Evolutionary conservation across 2,888 invertebrate species (phyloP), one percentile per base, ranked within the genome.

Genomic region (Abscondita cerata): DNA sequence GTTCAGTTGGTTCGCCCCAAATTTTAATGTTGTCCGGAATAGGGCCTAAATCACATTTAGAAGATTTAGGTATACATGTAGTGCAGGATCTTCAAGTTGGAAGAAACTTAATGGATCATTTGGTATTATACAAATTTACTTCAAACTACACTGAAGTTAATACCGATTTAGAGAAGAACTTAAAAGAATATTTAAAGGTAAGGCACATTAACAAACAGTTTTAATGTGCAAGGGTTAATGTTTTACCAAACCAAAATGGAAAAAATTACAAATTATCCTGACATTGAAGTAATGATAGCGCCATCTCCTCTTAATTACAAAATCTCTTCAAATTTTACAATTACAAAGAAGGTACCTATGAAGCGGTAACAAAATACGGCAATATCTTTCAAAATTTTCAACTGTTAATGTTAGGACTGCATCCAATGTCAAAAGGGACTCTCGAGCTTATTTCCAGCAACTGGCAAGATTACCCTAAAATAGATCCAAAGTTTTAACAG

Each of bases 11-110:
- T 78, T 88, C 92, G 0, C 91, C 93, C 0, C 92, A 94, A 75
- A 77, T 95, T 8, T 78, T 95, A 48, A 89, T 93, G 90, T 77
- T 94, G n/a, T 93, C 93, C 0, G 94, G 94, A 9, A 82, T 93
- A 18, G 91, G 91, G 0, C 90, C 90, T 0, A 78, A 75, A 11
- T 8, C 8, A 1, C 40, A 40, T 15, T 15, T 40, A 15, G 13
- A 40, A 13, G 6, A 13, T 1, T 15, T 40, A 13, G 13, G 13
- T 3, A 40, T 40, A 15, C 40, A 1, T 8, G 13, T 40, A 1
- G 13, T 40, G n/a, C n/a, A 40, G 15, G 40, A 40, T 15, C 13
- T 40, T 3, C 2, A 12, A 12, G 40, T 40, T 15, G 40, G 40
- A 40, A 12, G 12, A 2, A 40, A 40, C 13, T 8, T 40, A 13